These are phyloP conservation scores for Zapornia atra DNA, from an alignment of 2,113 vertebrate species.

Conservation along the genomic window DNA sequence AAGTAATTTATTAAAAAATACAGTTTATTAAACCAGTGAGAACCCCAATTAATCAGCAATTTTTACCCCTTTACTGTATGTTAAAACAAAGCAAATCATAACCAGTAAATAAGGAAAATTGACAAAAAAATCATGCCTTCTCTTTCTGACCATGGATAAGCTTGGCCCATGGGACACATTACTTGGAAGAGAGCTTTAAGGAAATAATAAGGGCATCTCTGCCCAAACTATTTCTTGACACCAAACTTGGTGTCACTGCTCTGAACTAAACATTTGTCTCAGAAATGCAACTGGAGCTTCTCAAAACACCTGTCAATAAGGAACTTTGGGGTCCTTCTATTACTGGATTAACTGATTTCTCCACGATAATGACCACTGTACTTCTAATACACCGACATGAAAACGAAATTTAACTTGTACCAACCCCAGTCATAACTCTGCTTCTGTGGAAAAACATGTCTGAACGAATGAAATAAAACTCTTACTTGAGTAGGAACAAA, in stretches of 20 bases:
- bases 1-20: neutral
- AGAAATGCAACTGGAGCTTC: neutral
- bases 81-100: neutral
- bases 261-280: neutral
- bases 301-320: neutral
- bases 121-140: neutral
- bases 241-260: neutral
- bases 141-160: neutral
- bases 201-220: neutral
- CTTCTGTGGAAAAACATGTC: neutral
- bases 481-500: slow-evolving; percentile 90
- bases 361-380: neutral
- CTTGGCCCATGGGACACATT: neutral
- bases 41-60: neutral
- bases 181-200: neutral
- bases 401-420: neutral
- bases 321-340: neutral
- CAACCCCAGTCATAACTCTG: neutral
- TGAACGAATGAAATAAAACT: neutral
- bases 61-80: neutral
- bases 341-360: neutral
- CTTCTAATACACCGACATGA: neutral
- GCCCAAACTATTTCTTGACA: neutral
- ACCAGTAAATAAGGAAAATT: neutral
- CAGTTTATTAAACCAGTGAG: neutral